These are phyloP conservation scores for Cremastinae sp. DNA, from an alignment of 2,888 invertebrate species.

Conservation along the genomic window DNA sequence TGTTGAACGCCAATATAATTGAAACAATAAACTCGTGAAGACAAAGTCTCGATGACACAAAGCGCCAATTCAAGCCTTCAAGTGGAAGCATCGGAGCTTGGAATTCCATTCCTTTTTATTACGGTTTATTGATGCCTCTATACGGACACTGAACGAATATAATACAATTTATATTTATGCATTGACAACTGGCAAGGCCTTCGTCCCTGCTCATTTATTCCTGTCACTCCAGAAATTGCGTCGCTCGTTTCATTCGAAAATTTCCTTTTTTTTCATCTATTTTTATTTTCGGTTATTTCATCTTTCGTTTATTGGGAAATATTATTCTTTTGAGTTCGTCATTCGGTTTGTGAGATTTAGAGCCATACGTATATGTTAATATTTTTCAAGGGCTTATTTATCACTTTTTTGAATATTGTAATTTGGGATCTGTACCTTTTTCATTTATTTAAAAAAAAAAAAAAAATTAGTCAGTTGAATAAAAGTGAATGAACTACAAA, in stretches of 20 bases:
- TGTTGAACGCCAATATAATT: slow-evolving; percentile 55
- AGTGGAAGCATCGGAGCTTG: slow-evolving; percentile 49
- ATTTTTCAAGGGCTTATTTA: too few relatives aligned
- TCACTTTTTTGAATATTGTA: too few relatives aligned
- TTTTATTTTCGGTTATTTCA: too few relatives aligned
- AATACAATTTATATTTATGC: slow-evolving; percentile 43
- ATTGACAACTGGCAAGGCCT: slow-evolving; percentile 43
- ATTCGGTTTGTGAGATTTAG: too few relatives aligned
- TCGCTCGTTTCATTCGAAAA: slow-evolving; percentile 11
- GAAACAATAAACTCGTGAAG: slow-evolving; percentile 58
- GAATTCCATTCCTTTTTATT: slow-evolving; percentile 60
- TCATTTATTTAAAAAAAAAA: too few relatives aligned
- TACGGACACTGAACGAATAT: slow-evolving; percentile 38
- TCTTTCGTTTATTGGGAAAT: too few relatives aligned
- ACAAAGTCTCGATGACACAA: slow-evolving; percentile 45
- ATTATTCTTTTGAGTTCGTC: too few relatives aligned
- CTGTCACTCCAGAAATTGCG: slow-evolving; percentile 36
- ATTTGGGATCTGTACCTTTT: too few relatives aligned
- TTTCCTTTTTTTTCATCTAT: slow-evolving; percentile 11
- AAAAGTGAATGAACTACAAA: too few relatives aligned
- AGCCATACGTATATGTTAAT: too few relatives aligned
- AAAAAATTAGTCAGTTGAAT: too few relatives aligned
- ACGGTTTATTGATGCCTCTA: slow-evolving; percentile 52
- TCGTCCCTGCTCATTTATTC: slow-evolving; percentile 23
- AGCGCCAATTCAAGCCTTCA: slow-evolving; percentile 48